phyloP scores from a whole-genome alignment of 2,888 invertebrate genomes.

The Cylloceria caligata region DNA sequence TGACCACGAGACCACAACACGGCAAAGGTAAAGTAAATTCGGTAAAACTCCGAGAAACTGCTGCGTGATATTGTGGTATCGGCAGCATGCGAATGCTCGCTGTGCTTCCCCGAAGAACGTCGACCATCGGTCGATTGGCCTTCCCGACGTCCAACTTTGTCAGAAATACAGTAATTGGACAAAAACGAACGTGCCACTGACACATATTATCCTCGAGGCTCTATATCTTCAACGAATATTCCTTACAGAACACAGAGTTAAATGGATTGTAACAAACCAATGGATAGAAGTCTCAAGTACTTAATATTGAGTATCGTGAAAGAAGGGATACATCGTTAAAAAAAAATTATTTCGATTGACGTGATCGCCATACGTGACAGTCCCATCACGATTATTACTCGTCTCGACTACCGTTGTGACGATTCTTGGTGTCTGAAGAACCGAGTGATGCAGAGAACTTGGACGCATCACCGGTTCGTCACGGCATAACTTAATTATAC shows the following conservation, averaged over 20 bases:
- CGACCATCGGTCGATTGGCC: background rate
- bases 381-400: no score
- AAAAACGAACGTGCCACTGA: background rate
- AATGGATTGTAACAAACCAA: no score
- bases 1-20: constrained; percentile 68
- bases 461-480: no score
- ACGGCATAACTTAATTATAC: no score
- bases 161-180: background rate
- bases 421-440: no score
- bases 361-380: no score
- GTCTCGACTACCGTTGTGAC: no score
- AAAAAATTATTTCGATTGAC: no score
- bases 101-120: background rate
- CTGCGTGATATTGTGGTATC: background rate
- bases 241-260: background rate
- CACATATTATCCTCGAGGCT: background rate
- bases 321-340: no score
- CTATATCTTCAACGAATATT: background rate
- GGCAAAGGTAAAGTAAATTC: constrained; percentile 35
- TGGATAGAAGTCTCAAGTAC: no score
- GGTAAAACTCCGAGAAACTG: constrained; percentile 44
- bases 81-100: constrained; percentile 1
- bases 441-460: no score
- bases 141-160: background rate
- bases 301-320: no score